phyloP scores from a whole-genome alignment of 2,113 vertebrate species.

The Panurus biarmicus region DNA sequence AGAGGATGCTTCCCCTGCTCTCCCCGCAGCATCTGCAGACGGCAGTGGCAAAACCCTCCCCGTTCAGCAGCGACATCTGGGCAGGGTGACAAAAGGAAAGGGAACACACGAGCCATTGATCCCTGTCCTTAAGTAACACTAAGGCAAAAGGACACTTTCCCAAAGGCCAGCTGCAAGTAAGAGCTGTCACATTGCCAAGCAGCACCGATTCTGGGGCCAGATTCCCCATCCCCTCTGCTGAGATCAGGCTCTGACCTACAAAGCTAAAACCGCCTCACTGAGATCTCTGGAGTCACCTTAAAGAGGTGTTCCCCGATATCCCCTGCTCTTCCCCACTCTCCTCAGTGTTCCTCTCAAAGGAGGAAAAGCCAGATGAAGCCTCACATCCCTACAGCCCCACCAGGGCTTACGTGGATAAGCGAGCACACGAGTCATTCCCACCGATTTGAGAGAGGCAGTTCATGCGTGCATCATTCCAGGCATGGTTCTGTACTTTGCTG shows the following conservation, averaged over 20 bases:
- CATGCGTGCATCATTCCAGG: not conserved
- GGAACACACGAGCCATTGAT: not conserved
- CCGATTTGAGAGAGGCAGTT: not conserved
- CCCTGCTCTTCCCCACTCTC: not conserved
- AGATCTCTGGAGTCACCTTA: not conserved
- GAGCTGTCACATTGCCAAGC: not conserved
- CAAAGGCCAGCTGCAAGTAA: not conserved
- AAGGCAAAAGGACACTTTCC: not conserved
- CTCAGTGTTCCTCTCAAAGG: not conserved
- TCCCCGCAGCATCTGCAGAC: not conserved
- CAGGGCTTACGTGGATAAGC: not conserved
- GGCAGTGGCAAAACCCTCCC: not conserved
- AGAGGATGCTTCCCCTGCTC: not conserved
- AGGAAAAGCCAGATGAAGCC: not conserved
- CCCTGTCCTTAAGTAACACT: not conserved
- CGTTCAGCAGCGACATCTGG: not conserved
- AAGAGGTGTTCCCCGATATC: not conserved
- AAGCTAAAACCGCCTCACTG: not conserved
- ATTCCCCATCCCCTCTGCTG: not conserved
- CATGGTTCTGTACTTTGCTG: slow-evolving; percentile 32
- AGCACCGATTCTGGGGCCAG: rapidly evolving
- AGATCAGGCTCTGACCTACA: not conserved
- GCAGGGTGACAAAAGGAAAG: not conserved
- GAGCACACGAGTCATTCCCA: not conserved
- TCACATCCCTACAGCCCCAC: not conserved